Base-by-base conservation (phyloP, 2,797 vertebrate species). In the Austrolebias charrua region DNA sequence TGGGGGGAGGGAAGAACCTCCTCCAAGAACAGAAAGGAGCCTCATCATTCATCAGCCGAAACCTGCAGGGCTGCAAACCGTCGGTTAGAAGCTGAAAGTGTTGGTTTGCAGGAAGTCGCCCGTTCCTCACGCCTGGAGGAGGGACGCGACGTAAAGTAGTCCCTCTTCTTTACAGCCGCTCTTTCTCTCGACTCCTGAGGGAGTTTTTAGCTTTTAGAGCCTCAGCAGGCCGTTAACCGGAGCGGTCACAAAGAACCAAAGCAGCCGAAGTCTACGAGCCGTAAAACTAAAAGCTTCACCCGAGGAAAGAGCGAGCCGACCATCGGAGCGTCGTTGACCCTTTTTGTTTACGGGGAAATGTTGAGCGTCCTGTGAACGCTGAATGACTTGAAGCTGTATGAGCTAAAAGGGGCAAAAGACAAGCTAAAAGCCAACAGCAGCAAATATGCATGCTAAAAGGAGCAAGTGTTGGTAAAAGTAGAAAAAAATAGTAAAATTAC, bases 41-140 rank as follows among this genome's bases (percentile, higher is more conserved):
- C 75, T 73, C 69, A 66, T 53, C 54, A 24, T 14, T 66, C 11
- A 18, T 66, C 11, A 18, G 7, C 49, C 28, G 8, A 56, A 14
- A 12, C 52, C 11, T 55, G 14, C 20, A 63, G 28, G 12, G 5
- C 7, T 14, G 15, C 12, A 16, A 24, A 24, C 24, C 24, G 24
- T 24, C 24, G 24, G 24, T 33, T 33, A 33, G 31, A 33, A 9
- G 31, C 31, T 33, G 31, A 33, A 33, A 33, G 6, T 33, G 3
- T 38, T 38, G 35, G 10, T 12, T 3, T 12, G 11, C 38, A 40
- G 38, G 12, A 40, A 12, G 12, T 40, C 10, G 0, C 28, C 43
- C 15, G 20, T 1, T 18, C 18, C 40, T 28, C 43, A 54, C 24
- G 24, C 24, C 24, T 24, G 24, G 24, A 24, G 24, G 24, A 24